phyloP scores from a whole-genome alignment of 2,888 invertebrate genomes.

The Ecdyonurus torrentis region DNA sequence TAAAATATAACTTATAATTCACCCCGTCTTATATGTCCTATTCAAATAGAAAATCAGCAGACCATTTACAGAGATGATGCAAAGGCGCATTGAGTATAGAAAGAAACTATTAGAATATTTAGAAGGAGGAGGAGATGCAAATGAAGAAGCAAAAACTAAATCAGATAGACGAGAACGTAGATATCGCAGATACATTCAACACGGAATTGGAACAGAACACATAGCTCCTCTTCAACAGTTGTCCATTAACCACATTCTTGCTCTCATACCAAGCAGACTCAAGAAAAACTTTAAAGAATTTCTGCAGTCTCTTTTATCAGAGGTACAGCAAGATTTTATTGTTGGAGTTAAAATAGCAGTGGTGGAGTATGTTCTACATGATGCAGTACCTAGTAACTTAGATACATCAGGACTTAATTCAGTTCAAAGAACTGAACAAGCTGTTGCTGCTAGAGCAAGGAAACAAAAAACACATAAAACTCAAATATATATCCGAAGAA shows the following conservation, averaged over 20 bases:
- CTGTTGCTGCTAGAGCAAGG: conserved; percentile 48
- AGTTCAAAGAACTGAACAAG: conserved; percentile 37
- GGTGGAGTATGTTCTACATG: conserved; percentile 74
- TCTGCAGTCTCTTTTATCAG: conserved; percentile 44
- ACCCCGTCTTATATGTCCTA: too few relatives aligned
- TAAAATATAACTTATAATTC: too few relatives aligned
- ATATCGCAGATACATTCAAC: conserved; percentile 79
- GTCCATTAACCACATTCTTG: conserved; percentile 38
- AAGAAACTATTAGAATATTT: not conserved
- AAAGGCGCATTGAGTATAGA: not conserved
- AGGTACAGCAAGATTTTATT: conserved; percentile 72
- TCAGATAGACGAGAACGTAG: conserved; percentile 23
- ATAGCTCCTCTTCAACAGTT: conserved; percentile 66
- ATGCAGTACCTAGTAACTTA: not conserved
- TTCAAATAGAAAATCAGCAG: not conserved
- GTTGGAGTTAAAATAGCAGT: conserved; percentile 80
- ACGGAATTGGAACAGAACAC: conserved; percentile 79
- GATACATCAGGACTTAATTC: conserved; percentile 19
- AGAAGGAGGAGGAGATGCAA: not conserved
- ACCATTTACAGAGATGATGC: conserved; percentile 1
- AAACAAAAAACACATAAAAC: conserved; percentile 34
- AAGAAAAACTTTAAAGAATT: conserved; percentile 33
- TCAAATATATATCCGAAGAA: conserved; percentile 33
- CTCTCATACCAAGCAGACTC: conserved; percentile 25
- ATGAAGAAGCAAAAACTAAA: not conserved